Base-by-base conservation (phyloP, 2,888 invertebrate genomes). In the Drosophila tanythrix region DNA sequence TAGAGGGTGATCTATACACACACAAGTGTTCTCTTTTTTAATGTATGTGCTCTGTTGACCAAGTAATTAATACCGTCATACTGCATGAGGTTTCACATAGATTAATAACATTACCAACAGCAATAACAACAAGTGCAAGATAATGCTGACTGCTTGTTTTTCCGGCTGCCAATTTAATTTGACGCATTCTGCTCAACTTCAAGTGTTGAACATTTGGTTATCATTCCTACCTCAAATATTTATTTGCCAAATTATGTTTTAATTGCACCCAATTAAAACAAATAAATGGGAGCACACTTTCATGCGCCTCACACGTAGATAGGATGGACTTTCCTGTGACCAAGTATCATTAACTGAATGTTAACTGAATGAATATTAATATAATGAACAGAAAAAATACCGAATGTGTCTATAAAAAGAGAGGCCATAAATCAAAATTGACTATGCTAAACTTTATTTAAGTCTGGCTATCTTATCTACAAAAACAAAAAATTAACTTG, bases 41-140 rank as follows among this genome's bases (percentile, higher is more conserved):
- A 31, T 46, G 46, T 61, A 35, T 58, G 43, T 51, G 33, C n/a
- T 46, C 61, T 46, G 58, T 63, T 59, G 60, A 58, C 65, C 79
- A 65, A 76, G 88, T 87, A 87, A 82, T 70, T 83, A 86, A 88
- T 74, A 67, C 58, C 43, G 35, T 59, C 58, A 50, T 40, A 60
- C 62, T 60, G 58, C 40, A 65, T 69, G 70, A 46, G 69, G 63
- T 52, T 74, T 69, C n/a, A 40, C 46, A 56, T 36, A 48, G 25
- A 43, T 51, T 25, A 46, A 48, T n/a, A 25, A 36, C 35, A 43
- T 25, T 25, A 57, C 35, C 25, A 46, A 46, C 3, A 55, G 3
- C 18, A 71, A 25, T 36, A 55, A 59, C 59, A 43, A 35, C 8
- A 48, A 11, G 29, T 31, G 25, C 25, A 53, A 7, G 8, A 56